Base-by-base conservation (phyloP, 2,888 invertebrate genomes). In the Protophormia terraenovae region DNA sequence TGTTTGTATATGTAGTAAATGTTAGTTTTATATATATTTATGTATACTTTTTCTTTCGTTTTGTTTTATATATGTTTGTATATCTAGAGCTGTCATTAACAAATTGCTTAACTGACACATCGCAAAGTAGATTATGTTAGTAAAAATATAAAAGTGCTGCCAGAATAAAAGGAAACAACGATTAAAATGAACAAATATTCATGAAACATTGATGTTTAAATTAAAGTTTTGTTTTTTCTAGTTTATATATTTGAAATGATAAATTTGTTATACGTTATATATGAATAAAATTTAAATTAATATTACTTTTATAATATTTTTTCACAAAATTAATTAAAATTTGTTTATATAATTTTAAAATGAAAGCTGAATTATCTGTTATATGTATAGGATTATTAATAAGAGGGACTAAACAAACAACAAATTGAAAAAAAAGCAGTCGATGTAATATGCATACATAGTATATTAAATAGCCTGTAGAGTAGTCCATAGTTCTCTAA, bases 51-150 rank as follows among this genome's bases (percentile, higher is more conserved):
- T 38, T 62, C 50, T 16, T 16, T n/a, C n/a, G 24, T 73, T 80
- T 50, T 22, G 6, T n/a, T 55, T 53, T 50, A 41, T 72, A 12
- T 38, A 12, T 38, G 38, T 38, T 35, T 35, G 47, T 60, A 64
- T 67, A 38, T 79, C 53, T 45, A 29, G 41, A 67, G 71, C 76
- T 84, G 81, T 67, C 81, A 84, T 81, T 84, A 84, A 77, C 81
- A 84, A 84, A 81, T 81, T 84, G 81, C 81, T 81, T 84, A 73
- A 84, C 80, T 81, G 81, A 81, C 84, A 84, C 60, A 77, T 81
- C 62, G 27, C 72, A 84, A 66, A 72, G 76, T 62, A 66, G 72
- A 84, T 84, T 69, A 77, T 71, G 71, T 67, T 60, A 45, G 55
- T 16, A 64, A 62, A 58, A 64, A 53, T 78, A 45, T n/a, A 64